A percentile compares a stretch with the other conserved stretches of the same genome.
phyloP scores from a whole-genome alignment of 1,140 invertebrate genomes.

The Dolichoris vasculosae region DNA sequence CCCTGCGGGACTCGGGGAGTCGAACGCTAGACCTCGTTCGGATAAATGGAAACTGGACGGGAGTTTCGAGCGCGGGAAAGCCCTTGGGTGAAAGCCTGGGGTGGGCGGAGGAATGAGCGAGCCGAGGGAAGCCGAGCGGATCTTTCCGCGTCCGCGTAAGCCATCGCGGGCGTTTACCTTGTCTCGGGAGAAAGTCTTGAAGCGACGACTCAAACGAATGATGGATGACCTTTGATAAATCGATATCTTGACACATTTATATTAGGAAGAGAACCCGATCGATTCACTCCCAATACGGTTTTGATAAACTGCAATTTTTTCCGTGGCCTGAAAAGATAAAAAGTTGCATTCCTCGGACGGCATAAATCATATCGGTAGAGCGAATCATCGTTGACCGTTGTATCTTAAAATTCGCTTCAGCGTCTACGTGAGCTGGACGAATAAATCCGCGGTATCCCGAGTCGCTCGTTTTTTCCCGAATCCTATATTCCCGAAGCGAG shows the following conservation, averaged over 20 bases:
- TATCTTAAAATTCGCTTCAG: not conserved
- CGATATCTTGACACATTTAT: conserved; percentile 27
- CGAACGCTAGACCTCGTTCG: not conserved
- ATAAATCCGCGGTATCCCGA: not conserved
- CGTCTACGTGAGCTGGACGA: not conserved
- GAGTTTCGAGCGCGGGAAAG: not conserved
- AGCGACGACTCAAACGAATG: conserved; percentile 36
- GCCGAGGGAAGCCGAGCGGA: not conserved
- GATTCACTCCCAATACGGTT: not conserved
- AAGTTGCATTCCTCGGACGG: conserved; percentile 3
- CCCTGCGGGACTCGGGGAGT: not conserved
- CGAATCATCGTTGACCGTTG: not conserved
- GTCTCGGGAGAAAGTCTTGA: conserved; percentile 30
- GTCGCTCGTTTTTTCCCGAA: not conserved
- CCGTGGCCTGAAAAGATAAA: conserved; percentile 4
- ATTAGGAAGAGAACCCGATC: not conserved
- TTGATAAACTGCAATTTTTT: conserved; percentile 31
- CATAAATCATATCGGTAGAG: conserved; percentile 20
- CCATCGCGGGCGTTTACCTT: not conserved
- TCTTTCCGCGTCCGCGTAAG: not conserved
- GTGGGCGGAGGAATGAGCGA: not conserved
- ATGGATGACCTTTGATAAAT: conserved; percentile 47
- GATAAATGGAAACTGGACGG: not conserved
- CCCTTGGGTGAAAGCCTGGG: not conserved
- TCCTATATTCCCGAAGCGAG: not conserved